A percentile compares a stretch with the other conserved stretches of the same genome.
phyloP scores from a whole-genome alignment of 2,797 vertebrate species.

The Mycteria americana region DNA sequence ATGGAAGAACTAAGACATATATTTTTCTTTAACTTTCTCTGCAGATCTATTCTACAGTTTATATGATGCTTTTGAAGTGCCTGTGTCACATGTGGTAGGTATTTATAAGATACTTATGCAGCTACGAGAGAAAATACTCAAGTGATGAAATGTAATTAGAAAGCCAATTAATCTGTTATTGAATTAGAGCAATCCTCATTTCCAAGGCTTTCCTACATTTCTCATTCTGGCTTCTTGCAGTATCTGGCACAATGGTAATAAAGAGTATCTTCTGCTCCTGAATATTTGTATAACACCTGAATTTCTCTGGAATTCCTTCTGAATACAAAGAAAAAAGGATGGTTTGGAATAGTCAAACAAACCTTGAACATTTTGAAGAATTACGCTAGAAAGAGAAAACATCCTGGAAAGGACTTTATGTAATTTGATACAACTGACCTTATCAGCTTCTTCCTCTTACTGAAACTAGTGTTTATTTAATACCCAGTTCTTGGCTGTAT shows the following conservation, averaged over 20 bases:
- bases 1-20: neutral
- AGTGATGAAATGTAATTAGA: constrained; percentile 3
- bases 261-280: neutral
- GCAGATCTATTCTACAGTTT: neutral
- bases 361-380: neutral
- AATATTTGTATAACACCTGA: neutral
- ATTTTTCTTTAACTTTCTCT: constrained; percentile 6
- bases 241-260: constrained; percentile 10
- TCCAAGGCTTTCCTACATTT: constrained; percentile 26
- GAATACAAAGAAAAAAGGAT: neutral
- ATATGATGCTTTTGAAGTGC: neutral
- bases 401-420: neutral
- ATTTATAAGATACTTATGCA: neutral
- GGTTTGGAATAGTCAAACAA: neutral
- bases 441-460: neutral
- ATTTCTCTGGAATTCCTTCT: neutral
- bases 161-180: constrained; percentile 16
- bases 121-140: neutral
- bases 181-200: constrained; percentile 34
- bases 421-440: neutral
- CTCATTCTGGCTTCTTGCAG: constrained; percentile 22
- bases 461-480: neutral
- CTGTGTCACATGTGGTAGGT: neutral
- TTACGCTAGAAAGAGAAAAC: neutral
- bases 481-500: neutral